Conservation (phyloP, 1,140 invertebrate genomes). For the Euura lappo region DNA sequence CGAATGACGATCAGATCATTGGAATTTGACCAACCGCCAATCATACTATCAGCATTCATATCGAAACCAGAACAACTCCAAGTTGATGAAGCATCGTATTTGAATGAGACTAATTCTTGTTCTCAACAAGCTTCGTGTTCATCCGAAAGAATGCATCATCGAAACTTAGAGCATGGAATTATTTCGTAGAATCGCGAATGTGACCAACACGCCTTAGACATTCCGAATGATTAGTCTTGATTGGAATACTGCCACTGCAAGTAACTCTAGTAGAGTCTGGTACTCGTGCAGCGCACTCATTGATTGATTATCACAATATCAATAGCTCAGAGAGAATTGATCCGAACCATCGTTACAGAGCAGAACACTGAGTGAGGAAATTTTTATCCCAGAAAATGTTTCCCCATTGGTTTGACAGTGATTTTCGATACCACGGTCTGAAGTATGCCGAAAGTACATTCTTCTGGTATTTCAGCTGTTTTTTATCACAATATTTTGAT, state of each 20-base stretch:
- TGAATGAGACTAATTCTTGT: neutral
- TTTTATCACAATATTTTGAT: too few species aligned
- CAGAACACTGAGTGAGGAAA: too few species aligned
- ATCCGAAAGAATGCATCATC: neutral
- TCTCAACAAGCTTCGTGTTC: neutral
- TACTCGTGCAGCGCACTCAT: neutral
- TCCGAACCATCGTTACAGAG: neutral
- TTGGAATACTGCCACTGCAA: too few species aligned
- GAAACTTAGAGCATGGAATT: neutral
- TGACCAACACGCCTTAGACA: neutral
- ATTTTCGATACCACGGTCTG: too few species aligned
- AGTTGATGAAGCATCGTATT: neutral
- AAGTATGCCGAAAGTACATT: too few species aligned
- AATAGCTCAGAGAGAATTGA: neutral
- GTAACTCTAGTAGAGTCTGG: neutral
- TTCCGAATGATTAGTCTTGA: neutral
- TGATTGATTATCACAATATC: neutral
- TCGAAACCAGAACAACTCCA: neutral
- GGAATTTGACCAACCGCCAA: neutral
- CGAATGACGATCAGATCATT: neutral
- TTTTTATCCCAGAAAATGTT: too few species aligned
- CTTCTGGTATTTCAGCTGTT: too few species aligned
- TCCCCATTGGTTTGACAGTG: too few species aligned
- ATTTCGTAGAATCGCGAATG: neutral
- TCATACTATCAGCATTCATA: neutral